These are phyloP conservation scores for Lycia hirtaria DNA, from an alignment of 2,888 invertebrate species.

Conservation along the genomic window DNA sequence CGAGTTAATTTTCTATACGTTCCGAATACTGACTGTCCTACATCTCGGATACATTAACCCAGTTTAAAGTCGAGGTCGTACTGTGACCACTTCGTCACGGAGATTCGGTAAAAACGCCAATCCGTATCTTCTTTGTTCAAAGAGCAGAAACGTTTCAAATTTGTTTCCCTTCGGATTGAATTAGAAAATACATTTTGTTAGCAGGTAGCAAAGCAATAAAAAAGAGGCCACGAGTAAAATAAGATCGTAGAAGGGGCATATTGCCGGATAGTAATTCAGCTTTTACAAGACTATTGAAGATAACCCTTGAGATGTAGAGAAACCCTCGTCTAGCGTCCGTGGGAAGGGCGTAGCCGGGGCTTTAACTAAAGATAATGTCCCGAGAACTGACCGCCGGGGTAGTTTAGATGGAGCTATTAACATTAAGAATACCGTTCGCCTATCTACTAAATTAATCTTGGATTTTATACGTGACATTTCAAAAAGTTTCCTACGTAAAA, in stretches of 20 bases:
- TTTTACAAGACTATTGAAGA: constrained; percentile 61
- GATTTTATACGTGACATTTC: constrained; percentile 1
- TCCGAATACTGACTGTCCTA: constrained; percentile 67
- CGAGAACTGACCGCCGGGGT: constrained; percentile 54
- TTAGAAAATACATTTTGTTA: constrained; percentile 10
- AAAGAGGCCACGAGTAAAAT: constrained; percentile 29
- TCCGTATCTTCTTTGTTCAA: constrained; percentile 13
- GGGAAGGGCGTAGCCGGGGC: constrained; percentile 40
- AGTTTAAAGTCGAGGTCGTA: constrained; percentile 70
- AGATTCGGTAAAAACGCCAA: constrained; percentile 47
- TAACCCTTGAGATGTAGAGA: constrained; percentile 57
- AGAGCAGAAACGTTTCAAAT: constrained; percentile 11
- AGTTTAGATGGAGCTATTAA: constrained; percentile 44
- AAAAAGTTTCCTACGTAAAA: not conserved
- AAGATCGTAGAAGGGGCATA: constrained; percentile 46
- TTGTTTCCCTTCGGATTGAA: constrained; percentile 6
- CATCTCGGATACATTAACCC: constrained; percentile 76
- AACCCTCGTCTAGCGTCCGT: constrained; percentile 57
- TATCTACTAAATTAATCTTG: constrained; percentile 11
- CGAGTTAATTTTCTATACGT: constrained; percentile 58
- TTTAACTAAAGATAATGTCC: constrained; percentile 55
- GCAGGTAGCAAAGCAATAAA: constrained; percentile 13
- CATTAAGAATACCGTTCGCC: constrained; percentile 28
- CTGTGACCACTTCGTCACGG: constrained; percentile 61
- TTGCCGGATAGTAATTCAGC: constrained; percentile 49